Conservation (phyloP, 2,888 invertebrate species). For the Eupithecia centaureata region DNA sequence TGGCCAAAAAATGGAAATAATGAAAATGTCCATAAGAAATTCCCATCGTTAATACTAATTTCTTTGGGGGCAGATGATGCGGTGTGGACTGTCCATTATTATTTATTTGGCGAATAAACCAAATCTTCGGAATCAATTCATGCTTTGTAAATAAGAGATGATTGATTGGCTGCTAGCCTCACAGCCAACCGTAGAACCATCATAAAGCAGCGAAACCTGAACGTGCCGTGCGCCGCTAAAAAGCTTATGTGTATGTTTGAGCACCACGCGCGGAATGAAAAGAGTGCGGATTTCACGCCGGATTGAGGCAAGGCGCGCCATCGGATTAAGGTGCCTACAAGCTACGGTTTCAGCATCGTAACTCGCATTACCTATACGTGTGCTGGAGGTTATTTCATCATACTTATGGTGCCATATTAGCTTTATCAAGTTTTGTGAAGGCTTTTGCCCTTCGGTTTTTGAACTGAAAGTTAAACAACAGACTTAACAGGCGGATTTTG, state of each 20-base stretch:
- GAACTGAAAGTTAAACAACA: too few relatives aligned
- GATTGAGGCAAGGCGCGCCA: slow-evolving; percentile 54
- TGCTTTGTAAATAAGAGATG: too few relatives aligned
- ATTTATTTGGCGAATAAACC: too few relatives aligned
- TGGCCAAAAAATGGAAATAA: too few relatives aligned
- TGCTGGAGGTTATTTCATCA: not conserved
- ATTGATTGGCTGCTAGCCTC: slow-evolving; percentile 5
- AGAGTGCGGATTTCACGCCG: slow-evolving; percentile 60
- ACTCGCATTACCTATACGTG: not conserved
- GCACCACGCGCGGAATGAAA: slow-evolving; percentile 55
- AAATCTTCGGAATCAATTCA: too few relatives aligned
- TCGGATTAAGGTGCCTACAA: slow-evolving; percentile 31
- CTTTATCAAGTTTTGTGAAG: too few relatives aligned
- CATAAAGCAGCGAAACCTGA: slow-evolving; percentile 41
- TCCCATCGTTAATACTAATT: too few relatives aligned
- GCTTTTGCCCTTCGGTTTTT: too few relatives aligned
- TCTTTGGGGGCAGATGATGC: too few relatives aligned
- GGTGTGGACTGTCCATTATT: too few relatives aligned
- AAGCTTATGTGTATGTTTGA: slow-evolving; percentile 56
- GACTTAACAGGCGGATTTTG: too few relatives aligned
- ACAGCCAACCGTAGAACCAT: not conserved
- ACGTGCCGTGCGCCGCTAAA: slow-evolving; percentile 56
- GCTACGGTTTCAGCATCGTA: slow-evolving; percentile 3
- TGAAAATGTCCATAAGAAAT: too few relatives aligned
- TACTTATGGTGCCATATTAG: not conserved